These are phyloP conservation scores for Clunio marinus DNA, from an alignment of 2,888 invertebrate species.

Conservation along the genomic window DNA sequence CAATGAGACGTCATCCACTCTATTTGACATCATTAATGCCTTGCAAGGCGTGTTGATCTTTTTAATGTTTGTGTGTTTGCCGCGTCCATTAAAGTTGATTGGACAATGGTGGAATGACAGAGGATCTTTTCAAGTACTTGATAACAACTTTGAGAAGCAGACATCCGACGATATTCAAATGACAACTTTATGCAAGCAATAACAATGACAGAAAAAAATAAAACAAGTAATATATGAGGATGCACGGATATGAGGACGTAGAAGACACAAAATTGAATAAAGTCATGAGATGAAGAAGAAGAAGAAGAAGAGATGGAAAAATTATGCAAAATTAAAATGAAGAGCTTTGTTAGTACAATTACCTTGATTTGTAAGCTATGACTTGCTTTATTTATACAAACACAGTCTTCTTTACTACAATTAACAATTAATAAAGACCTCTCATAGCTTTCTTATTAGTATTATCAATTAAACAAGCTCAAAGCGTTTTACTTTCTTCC, in stretches of 20 bases:
- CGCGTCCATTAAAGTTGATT: conserved; percentile 47
- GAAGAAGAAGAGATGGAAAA: neutral
- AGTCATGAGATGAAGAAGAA: neutral
- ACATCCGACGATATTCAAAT: conserved; percentile 20
- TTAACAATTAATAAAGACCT: too few species aligned
- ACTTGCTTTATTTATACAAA: too few species aligned
- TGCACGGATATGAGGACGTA: neutral
- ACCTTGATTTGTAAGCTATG: neutral
- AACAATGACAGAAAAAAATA: too few species aligned
- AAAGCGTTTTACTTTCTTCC: too few species aligned
- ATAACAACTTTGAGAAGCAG: neutral
- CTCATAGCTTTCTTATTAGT: too few species aligned
- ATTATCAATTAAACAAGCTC: too few species aligned
- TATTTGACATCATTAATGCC: conserved; percentile 66
- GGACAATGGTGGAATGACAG: conserved; percentile 50
- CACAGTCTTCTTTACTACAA: too few species aligned
- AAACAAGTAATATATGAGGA: too few species aligned
- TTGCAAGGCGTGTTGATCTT: conserved; percentile 66
- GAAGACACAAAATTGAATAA: neutral
- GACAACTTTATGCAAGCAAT: conserved; percentile 25
- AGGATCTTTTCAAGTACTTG: conserved; percentile 47
- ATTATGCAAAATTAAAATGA: neutral
- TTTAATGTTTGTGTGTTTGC: conserved; percentile 57
- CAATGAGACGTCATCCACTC: conserved; percentile 55
- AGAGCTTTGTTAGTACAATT: conserved; percentile 15